Percentiles rank a stretch among this genome's conserved stretches.
These are phyloP conservation scores for Gallinago jamesoni DNA, from an alignment of 2,113 vertebrate species.

Conservation along the genomic window DNA sequence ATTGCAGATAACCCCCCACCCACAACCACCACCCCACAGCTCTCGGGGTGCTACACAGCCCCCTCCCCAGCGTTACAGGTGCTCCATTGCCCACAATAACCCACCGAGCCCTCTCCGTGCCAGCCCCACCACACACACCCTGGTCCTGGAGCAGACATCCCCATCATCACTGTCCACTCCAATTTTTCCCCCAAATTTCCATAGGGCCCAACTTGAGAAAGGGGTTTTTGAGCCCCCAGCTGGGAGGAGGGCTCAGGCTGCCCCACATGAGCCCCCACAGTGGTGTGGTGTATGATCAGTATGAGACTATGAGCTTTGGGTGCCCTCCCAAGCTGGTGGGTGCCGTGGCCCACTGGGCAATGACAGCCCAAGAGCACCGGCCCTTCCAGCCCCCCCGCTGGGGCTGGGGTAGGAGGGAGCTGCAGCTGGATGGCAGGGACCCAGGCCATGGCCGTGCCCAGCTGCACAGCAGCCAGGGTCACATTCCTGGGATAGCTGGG, in stretches of 20 bases:
- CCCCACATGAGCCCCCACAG: rapidly evolving
- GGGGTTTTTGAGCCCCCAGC: neutral
- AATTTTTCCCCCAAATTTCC: neutral
- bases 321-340: neutral
- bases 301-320: rapidly evolving
- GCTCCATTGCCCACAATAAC: neutral
- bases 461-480: slow-evolving; percentile 28
- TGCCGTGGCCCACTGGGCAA: neutral
- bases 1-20: neutral
- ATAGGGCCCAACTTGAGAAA: neutral
- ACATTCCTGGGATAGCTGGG: slow-evolving; percentile 57
- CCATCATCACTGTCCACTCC: neutral
- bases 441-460: neutral
- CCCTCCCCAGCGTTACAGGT: neutral
- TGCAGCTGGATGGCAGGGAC: slow-evolving; percentile 49
- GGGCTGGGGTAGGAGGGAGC: rapidly evolving
- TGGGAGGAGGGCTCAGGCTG: neutral
- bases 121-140: rapidly evolving
- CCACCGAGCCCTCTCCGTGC: neutral
- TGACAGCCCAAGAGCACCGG: neutral
- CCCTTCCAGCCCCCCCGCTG: neutral
- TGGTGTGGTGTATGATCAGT: neutral
- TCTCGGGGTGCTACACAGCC: neutral
- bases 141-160: neutral
- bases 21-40: neutral